phyloP scores from a whole-genome alignment of 1,140 invertebrate species.

The Muscidifurax raptorellus region DNA sequence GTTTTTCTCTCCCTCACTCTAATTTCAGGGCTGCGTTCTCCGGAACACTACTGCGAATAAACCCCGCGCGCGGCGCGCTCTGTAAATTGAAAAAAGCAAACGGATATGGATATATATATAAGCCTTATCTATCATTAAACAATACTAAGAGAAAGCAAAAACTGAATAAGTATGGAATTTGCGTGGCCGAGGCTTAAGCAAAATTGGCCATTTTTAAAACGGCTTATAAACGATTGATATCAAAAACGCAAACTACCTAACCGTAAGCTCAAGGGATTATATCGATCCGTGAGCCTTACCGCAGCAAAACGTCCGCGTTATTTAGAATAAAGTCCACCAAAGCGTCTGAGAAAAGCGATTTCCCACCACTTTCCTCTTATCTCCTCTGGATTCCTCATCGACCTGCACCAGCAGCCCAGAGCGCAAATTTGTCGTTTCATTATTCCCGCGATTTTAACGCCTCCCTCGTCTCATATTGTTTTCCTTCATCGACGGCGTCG shows the following conservation, averaged over 20 bases:
- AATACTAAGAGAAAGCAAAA: too few species aligned
- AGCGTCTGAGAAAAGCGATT: constrained; percentile 8
- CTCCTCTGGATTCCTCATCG: background rate
- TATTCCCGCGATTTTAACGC: constrained; percentile 42
- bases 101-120: background rate
- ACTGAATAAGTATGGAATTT: too few species aligned
- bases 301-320: background rate
- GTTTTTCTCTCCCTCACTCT: constrained; percentile 5
- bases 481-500: constrained; percentile 28
- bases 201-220: too few species aligned
- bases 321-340: constrained; percentile 18
- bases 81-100: background rate
- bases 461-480: constrained; percentile 19
- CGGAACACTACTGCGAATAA: background rate
- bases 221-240: too few species aligned
- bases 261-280: background rate
- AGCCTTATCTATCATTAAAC: background rate
- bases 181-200: too few species aligned
- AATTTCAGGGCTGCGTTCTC: background rate
- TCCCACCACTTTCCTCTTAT: background rate
- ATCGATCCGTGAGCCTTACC: background rate
- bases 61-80: background rate
- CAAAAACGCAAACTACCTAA: background rate
- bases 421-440: constrained; percentile 48
- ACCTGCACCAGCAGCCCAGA: background rate